Evolutionary conservation across 2,113 vertebrate species (phyloP), one percentile per base, ranked within the genome.

Genomic region (Chloebia gouldiae): DNA sequence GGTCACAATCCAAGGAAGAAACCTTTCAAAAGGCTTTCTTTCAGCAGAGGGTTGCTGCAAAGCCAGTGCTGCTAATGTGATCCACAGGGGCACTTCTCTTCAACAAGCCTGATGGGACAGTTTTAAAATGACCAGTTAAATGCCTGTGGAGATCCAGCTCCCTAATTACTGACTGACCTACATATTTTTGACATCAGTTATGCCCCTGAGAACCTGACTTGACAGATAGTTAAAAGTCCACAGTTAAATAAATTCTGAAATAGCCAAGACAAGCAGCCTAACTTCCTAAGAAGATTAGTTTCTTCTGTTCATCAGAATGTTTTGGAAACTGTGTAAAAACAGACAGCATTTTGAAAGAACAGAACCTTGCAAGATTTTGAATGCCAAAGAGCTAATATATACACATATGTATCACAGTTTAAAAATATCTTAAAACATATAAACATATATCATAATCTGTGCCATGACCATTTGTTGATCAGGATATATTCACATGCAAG

Each of bases 271-370:
- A 96, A 97, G 86, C 77, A 92, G 51, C 69, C 70, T 6, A 7
- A 87, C 88, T 96, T 97, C 87, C 94, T 90, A 73, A 65, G 39
- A 88, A 96, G 69, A 93, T 66, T 49, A 73, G 51, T 92, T 96
- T 97, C 76, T 94, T 96, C 79, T 94, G 64, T 89, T 97, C 88
- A 92, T 66, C 79, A 73, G 88, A 88, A 75, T 86, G 93, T 86
- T 92, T 93, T 75, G 63, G 66, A 39, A 53, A 57, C 47, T 20
- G n/a, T 4, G 5, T 87, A 82, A 94, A 96, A 91, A 80, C 4
- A 81, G 24, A 50, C 31, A 82, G 13, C 33, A 68, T 94, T 97
- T 92, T 49, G 35, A 96, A 87, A 83, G 53, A 96, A 86, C 7
- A 88, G 76, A 96, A 30, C 44, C 54, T 92, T 75, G 44, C 30